These are phyloP conservation scores for Sinhomidia bicolor DNA, from an alignment of 2,888 invertebrate species.

Conservation along the genomic window DNA sequence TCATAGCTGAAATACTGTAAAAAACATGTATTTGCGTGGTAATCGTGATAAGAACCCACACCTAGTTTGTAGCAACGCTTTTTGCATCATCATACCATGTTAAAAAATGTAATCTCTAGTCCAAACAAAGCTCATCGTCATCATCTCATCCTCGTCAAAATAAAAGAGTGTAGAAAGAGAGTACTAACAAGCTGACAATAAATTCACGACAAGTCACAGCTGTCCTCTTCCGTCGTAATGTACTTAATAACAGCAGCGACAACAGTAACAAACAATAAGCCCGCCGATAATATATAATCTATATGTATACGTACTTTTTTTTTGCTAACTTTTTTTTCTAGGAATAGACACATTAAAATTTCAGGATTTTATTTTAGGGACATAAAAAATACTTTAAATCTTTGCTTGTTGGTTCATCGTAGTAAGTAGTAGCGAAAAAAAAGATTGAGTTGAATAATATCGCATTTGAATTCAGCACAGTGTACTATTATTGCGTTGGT, in stretches of 20 bases:
- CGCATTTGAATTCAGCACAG: conserved; percentile 31
- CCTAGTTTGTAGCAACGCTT: not conserved
- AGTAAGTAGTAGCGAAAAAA: no score
- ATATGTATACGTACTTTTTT: not conserved
- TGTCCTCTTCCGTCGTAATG: conserved; percentile 55
- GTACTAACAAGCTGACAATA: conserved; percentile 71
- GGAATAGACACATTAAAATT: conserved; percentile 64
- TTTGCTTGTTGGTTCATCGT: no score
- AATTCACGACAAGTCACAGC: conserved; percentile 72
- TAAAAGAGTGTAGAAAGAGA: conserved; percentile 24
- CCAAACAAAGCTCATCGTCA: conserved; percentile 54
- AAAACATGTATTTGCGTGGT: not conserved
- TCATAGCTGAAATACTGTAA: conserved; percentile 6
- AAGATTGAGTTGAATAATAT: conserved; percentile 52
- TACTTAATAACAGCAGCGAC: not conserved
- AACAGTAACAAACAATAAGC: conserved; percentile 61
- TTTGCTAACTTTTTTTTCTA: conserved; percentile 56
- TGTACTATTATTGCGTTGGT: not conserved
- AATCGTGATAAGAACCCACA: not conserved
- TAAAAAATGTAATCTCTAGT: conserved; percentile 49
- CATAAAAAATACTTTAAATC: conserved; percentile 4
- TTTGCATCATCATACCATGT: not conserved
- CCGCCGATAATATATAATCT: conserved; percentile 24
- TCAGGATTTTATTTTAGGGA: conserved; percentile 27
- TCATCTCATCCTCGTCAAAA: conserved; percentile 35